Conservation (phyloP, 2,797 vertebrate genomes). For the Myotis vivesi region DNA sequence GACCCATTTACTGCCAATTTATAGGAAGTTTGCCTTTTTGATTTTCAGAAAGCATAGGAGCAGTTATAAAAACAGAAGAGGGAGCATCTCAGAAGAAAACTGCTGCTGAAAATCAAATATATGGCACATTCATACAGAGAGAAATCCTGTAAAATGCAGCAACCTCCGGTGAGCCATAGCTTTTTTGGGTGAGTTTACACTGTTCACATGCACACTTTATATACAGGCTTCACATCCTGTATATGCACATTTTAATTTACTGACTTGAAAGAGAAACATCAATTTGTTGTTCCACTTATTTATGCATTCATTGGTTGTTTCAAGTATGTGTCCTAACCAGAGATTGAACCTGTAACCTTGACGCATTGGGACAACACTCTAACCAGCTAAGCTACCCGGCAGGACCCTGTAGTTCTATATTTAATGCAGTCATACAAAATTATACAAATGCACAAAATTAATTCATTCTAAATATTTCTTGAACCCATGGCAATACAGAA, state of each 20-base stretch:
- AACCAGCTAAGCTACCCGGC: background rate
- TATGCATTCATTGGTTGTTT: background rate
- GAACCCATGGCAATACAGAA: background rate
- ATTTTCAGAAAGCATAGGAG: background rate
- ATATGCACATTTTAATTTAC: background rate
- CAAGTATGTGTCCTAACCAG: no score
- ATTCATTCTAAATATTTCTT: slow-evolving; percentile 6
- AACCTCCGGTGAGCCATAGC: background rate
- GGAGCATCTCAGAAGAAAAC: background rate
- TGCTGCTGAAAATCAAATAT: background rate
- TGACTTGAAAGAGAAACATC: background rate
- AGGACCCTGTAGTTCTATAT: background rate
- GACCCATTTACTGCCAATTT: background rate
- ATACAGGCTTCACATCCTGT: background rate
- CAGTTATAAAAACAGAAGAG: background rate
- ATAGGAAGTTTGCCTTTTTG: slow-evolving; percentile 5
- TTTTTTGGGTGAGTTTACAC: background rate
- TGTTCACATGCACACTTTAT: background rate
- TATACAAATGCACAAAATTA: background rate
- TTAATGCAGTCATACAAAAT: background rate
- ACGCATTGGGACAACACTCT: background rate
- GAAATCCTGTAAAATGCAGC: background rate
- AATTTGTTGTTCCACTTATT: background rate
- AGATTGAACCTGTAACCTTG: background rate
- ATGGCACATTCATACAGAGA: background rate